Conservation (phyloP, 30 jellyfish, hydroid and myxozoan species). For the Aurelia sp. region DNA sequence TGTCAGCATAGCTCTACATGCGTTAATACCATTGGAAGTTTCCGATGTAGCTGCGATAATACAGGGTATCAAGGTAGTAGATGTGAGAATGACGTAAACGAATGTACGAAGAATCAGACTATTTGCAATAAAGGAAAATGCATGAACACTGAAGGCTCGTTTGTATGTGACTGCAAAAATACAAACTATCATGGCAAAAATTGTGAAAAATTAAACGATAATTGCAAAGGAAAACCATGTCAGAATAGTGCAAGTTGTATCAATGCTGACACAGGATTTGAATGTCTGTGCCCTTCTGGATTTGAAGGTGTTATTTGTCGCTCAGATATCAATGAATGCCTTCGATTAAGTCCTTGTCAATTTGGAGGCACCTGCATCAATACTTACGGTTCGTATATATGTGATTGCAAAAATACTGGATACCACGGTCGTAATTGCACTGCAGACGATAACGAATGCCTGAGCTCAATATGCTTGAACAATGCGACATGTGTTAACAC, state of each 20-base stretch:
- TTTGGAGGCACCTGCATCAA: constrained; percentile 52
- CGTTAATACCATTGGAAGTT: constrained; percentile 35
- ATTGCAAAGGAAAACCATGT: constrained; percentile 63
- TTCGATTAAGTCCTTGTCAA: constrained; percentile 20
- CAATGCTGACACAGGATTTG: background rate
- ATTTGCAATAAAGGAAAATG: constrained; percentile 32
- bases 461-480: constrained; percentile 5
- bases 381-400: constrained; percentile 58
- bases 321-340: constrained; percentile 71
- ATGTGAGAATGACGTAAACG: constrained; percentile 64
- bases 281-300: constrained; percentile 48
- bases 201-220: constrained; percentile 27
- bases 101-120: constrained; percentile 31
- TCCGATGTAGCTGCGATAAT: constrained; percentile 26
- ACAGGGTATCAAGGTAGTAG: constrained; percentile 72
- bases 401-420: constrained; percentile 69
- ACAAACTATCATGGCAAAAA: constrained; percentile 56
- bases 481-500: constrained; percentile 67
- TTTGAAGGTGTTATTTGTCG: constrained; percentile 48
- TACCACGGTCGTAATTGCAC: constrained; percentile 62
- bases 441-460: constrained; percentile 61
- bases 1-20: constrained; percentile 71
- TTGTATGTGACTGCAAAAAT: constrained; percentile 37
- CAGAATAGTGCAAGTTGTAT: constrained; percentile 50
- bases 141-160: constrained; percentile 40